Evolutionary conservation across 2,113 vertebrate genomes (phyloP).

Genomic region (Lophius piscatorius): DNA sequence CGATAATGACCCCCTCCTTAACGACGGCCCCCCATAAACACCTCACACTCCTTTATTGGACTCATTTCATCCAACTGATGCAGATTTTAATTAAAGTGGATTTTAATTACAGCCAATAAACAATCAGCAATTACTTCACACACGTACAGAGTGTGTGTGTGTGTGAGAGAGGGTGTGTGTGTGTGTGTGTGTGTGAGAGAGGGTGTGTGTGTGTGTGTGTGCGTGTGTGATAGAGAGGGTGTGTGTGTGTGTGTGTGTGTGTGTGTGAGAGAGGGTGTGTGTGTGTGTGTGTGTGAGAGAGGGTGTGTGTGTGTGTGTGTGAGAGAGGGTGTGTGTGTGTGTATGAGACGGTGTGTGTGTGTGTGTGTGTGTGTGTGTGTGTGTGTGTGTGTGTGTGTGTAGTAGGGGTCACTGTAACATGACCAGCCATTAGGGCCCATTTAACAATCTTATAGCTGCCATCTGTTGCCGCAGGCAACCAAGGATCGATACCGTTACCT

Average conservation of each 20-base stretch:
- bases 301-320: constrained; percentile 4
- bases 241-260: constrained; percentile 4
- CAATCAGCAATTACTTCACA: constrained; percentile 26
- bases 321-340: constrained; percentile 1
- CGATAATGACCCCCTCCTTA: no score
- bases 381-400: constrained; percentile 2
- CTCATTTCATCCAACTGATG: constrained; percentile 35
- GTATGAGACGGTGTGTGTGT: constrained; percentile 26
- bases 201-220: constrained; percentile 1
- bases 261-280: constrained; percentile 1
- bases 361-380: constrained; percentile 4
- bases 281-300: constrained; percentile 19
- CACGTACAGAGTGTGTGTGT: not conserved
- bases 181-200: constrained; percentile 3
- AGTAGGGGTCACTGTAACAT: constrained; percentile 24
- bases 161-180: no score
- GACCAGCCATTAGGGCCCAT: constrained; percentile 23
- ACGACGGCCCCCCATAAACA: no score
- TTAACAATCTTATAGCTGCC: constrained; percentile 18
- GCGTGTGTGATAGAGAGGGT: no score
- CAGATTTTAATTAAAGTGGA: constrained; percentile 47
- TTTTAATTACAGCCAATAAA: constrained; percentile 51
- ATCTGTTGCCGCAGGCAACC: constrained; percentile 33
- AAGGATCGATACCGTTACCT: constrained; percentile 43
- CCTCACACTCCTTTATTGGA: constrained; percentile 22